A percentile compares a stretch with the other conserved stretches of the same genome.
Conservation (phyloP, 2,797 vertebrate species). For the Eleutherodactylus coqui region DNA sequence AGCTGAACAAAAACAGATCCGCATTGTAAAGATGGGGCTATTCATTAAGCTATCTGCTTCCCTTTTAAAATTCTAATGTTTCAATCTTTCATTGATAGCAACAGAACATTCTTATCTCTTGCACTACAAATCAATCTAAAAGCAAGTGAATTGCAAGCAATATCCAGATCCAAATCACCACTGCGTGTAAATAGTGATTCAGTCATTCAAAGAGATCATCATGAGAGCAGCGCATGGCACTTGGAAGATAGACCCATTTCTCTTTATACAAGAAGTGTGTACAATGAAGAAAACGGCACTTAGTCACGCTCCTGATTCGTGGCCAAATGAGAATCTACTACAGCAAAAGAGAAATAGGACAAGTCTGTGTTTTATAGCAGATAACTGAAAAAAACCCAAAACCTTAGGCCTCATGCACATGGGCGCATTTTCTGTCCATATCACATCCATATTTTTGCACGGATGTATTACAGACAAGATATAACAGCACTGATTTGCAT, state of each 20-base stretch:
- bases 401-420: neutral
- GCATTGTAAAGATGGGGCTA: slow-evolving; percentile 54
- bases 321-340: neutral
- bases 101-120: slow-evolving; percentile 52
- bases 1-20: slow-evolving; percentile 54
- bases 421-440: no score
- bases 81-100: slow-evolving; percentile 49
- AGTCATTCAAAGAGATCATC: slow-evolving; percentile 37
- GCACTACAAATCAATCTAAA: slow-evolving; percentile 58
- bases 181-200: slow-evolving; percentile 54
- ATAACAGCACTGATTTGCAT: no score
- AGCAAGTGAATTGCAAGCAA: slow-evolving; percentile 53
- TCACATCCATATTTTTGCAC: no score
- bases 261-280: no score
- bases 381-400: neutral
- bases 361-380: neutral
- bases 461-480: no score
- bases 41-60: slow-evolving; percentile 59
- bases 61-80: slow-evolving; percentile 50
- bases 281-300: no score
- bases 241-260: neutral
- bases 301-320: no score
- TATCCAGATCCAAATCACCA: slow-evolving; percentile 46
- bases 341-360: neutral
- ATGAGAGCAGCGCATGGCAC: slow-evolving; percentile 22